Base-by-base conservation (phyloP, 2,888 invertebrate genomes). In the Morpho deidamia region DNA sequence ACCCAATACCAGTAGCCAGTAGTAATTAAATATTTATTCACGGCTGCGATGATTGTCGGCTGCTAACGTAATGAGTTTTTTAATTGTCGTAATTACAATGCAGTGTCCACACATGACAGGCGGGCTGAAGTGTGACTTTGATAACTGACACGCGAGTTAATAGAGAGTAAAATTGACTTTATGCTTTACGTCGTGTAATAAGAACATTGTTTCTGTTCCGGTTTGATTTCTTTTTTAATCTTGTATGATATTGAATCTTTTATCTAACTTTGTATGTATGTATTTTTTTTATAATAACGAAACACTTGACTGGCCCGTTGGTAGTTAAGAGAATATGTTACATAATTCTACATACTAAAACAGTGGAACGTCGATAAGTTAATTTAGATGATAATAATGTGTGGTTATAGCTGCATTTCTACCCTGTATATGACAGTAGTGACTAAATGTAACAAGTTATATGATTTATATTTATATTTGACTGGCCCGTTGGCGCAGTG, bases 41-140 rank as follows among this genome's bases (percentile, higher is more conserved):
- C 65, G 65, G 61, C 66, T 64, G 59, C 66, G 69, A 65, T 72
- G 69, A 77, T 74, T 73, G 71, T 62, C 63, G 65, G 65, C 65
- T 68, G 67, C 54, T 66, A 61, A 66, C 62, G 68, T 74, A 73
- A 70, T 75, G 71, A 73, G 65, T 71, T 75, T 76, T 79, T 78
- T 78, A 76, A 76, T 76, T 70, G 67, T 64, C 51, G 56, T 66
- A 70, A 78, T 75, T 71, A 68, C 48, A 55, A 50, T 38, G 64
- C 56, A 53, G 56, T 63, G 66, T 66, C 58, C 62, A 65, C 55
- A 66, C 53, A 53, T 56, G 62, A 61, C 62, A 48, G 53, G 43
- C 49, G 52, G 49, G 53, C 46, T 40, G 51, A 59, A 52, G 58
- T 57, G 57, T 59, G 58, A 60, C 51, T 59, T 55, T 45, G 51